Conservation (phyloP, 2,797 vertebrate species). For the Alfaro cultratus region DNA sequence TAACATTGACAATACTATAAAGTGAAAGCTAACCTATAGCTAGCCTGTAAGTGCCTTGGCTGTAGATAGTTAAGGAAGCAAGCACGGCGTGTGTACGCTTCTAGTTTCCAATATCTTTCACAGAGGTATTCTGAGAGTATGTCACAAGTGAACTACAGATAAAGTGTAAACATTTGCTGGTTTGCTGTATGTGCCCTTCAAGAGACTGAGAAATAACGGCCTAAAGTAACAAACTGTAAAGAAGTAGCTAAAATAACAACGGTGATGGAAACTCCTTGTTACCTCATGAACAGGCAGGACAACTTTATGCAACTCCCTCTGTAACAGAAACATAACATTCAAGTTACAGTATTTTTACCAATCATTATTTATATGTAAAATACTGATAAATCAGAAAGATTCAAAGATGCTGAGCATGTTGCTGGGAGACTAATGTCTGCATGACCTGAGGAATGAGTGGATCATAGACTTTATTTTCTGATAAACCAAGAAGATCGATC, state of each 20-base stretch:
- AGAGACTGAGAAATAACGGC: not conserved
- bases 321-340: not conserved
- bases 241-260: not conserved
- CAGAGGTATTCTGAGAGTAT: not conserved
- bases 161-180: not conserved
- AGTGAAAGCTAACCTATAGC: too few species aligned
- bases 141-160: not conserved
- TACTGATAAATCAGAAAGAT: too few species aligned
- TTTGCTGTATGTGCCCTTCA: not conserved
- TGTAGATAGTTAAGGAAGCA: too few species aligned
- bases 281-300: not conserved
- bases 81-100: too few species aligned
- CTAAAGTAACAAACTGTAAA: not conserved
- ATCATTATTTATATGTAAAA: not conserved
- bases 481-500: too few species aligned
- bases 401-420: not conserved
- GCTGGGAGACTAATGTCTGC: too few species aligned
- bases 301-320: not conserved
- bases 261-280: not conserved
- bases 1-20: too few species aligned
- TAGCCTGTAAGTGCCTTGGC: too few species aligned
- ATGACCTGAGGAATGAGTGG: too few species aligned
- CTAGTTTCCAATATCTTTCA: too few species aligned
- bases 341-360: not conserved
- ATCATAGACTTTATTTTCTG: too few species aligned